A percentile compares a stretch with the other conserved stretches of the same genome.
phyloP scores from a whole-genome alignment of 2,888 invertebrate genomes.

The Spatulosminthurus flaviceps region DNA sequence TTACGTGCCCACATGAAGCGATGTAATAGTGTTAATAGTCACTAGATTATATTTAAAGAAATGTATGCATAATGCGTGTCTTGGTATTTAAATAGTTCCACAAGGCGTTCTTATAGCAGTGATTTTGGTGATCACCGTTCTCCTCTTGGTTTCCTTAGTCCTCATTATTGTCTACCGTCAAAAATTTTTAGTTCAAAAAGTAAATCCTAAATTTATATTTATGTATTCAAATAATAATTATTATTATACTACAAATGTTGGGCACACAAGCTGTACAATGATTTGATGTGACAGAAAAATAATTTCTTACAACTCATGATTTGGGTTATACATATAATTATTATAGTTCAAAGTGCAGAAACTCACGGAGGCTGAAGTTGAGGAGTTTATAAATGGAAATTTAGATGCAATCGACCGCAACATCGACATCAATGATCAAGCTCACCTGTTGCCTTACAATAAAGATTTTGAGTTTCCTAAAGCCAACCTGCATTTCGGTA shows the following conservation, averaged over 20 bases:
- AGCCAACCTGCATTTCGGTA: slow-evolving; percentile 12
- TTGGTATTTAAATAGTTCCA: too few species aligned
- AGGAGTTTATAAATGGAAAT: slow-evolving; percentile 36
- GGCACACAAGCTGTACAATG: too few species aligned
- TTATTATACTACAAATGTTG: too few species aligned
- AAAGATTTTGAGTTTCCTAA: slow-evolving; percentile 23
- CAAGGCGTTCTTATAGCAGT: neutral
- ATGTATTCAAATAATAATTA: neutral
- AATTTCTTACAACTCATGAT: neutral
- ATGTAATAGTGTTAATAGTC: too few species aligned
- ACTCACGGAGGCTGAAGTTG: slow-evolving; percentile 27
- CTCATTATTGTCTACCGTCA: neutral
- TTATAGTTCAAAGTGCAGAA: slow-evolving; percentile 13
- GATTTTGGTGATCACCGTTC: neutral
- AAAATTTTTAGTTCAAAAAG: neutral
- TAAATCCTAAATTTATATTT: neutral
- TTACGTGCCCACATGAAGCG: too few species aligned
- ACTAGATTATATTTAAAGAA: too few species aligned
- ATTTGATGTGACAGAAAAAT: too few species aligned
- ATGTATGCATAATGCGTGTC: too few species aligned
- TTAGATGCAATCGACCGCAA: neutral
- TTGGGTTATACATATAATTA: neutral
- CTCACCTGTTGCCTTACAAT: slow-evolving; percentile 35
- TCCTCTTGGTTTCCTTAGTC: neutral
- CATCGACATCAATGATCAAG: slow-evolving; percentile 27